phyloP scores from a whole-genome alignment of 1,140 invertebrate genomes.

The Pissodes strobi region DNA sequence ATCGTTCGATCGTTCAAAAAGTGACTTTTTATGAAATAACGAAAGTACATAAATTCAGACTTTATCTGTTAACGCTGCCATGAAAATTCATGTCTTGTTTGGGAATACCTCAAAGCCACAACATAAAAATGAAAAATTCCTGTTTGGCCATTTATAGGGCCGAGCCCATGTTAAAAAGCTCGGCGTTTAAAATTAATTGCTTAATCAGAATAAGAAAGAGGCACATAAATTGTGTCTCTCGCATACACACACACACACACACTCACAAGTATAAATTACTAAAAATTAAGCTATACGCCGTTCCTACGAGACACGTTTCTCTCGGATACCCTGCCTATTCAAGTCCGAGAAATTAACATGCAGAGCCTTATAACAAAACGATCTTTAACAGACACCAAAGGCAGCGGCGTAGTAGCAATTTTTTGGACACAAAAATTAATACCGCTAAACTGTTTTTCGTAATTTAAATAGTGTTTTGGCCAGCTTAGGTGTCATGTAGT shows the following conservation, averaged over 20 bases:
- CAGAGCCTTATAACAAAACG: conserved; percentile 32
- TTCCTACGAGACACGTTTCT: conserved; percentile 21
- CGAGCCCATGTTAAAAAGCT: conserved; percentile 20
- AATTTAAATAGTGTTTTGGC: no score
- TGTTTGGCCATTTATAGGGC: neutral
- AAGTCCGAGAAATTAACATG: conserved; percentile 35
- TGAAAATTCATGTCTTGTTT: no score
- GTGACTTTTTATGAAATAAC: no score
- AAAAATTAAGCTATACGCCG: conserved; percentile 37
- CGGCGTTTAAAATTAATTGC: conserved; percentile 33
- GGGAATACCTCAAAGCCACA: no score
- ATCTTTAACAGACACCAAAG: neutral
- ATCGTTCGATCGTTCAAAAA: no score
- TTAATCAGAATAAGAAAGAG: conserved; percentile 38
- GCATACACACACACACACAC: conserved; percentile 16
- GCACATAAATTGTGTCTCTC: conserved; percentile 32
- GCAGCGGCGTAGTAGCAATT: neutral
- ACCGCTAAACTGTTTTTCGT: no score
- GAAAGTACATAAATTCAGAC: no score
- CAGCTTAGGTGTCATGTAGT: no score
- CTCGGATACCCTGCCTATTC: conserved; percentile 10
- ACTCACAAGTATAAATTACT: conserved; percentile 34
- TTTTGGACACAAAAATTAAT: no score
- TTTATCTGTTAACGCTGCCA: no score
- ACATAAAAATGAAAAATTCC: conserved; percentile 13